Percentiles rank a stretch among this genome's conserved stretches.
Evolutionary conservation across 2,113 vertebrate species (phyloP).

Genomic region (Chlorocebus sabaeus): DNA sequence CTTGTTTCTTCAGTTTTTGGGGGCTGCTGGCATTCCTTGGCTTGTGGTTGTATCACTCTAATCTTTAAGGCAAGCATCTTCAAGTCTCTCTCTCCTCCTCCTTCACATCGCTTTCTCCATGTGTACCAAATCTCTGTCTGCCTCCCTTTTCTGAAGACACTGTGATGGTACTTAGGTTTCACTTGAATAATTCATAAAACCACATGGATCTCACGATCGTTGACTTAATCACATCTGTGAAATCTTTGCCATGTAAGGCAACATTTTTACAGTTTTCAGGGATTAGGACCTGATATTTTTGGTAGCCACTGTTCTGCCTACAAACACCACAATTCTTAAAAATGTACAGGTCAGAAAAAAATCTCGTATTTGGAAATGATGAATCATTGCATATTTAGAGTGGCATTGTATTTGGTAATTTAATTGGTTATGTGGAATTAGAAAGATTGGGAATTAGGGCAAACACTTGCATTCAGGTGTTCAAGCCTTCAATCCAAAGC

Average conservation of each 20-base stretch:
- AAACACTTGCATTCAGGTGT: neutral
- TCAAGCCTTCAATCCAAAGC: neutral
- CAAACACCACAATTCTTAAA: neutral
- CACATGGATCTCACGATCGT: neutral
- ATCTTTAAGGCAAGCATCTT: neutral
- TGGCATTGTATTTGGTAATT: neutral
- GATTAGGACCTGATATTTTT: neutral
- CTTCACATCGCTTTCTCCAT: neutral
- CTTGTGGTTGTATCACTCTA: neutral
- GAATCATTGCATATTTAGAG: neutral
- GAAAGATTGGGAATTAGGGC: neutral
- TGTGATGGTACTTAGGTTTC: neutral
- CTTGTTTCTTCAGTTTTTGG: neutral
- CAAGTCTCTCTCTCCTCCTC: neutral
- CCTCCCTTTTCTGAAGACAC: neutral
- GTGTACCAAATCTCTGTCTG: neutral
- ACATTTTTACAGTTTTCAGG: neutral
- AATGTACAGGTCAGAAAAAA: neutral
- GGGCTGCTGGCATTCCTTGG: neutral
- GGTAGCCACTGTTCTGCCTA: neutral
- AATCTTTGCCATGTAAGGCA: neutral
- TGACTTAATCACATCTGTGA: neutral
- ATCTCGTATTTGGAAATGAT: neutral
- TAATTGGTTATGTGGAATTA: neutral
- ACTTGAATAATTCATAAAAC: neutral